Evolutionary conservation across 1,140 invertebrate species (phyloP).

Genomic region (Lycorma delicatula): DNA sequence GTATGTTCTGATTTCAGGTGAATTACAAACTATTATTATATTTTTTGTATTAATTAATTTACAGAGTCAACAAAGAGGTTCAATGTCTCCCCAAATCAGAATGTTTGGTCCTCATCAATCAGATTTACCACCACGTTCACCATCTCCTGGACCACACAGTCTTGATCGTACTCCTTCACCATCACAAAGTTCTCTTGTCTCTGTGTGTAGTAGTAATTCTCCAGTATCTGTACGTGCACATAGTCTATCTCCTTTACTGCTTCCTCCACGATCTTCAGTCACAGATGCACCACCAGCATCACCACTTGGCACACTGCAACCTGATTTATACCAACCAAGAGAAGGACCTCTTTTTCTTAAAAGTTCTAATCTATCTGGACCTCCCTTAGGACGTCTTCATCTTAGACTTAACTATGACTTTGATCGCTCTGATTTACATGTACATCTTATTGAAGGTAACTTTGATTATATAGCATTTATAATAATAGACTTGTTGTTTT

Average conservation of each 20-base stretch:
- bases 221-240: conserved; percentile 36
- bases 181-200: conserved; percentile 48
- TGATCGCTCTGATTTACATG: conserved; percentile 75
- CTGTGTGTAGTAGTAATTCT: conserved; percentile 34
- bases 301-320: conserved; percentile 73
- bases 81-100: conserved; percentile 66
- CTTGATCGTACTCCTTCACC: conserved; percentile 34
- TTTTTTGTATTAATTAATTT: too few relatives aligned
- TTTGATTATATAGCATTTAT: too few relatives aligned
- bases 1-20: too few relatives aligned
- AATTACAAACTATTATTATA: too few relatives aligned
- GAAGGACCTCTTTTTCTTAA: conserved; percentile 64
- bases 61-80: conserved; percentile 50
- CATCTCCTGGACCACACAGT: conserved; percentile 46
- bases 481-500: too few relatives aligned
- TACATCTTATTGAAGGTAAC: conserved; percentile 81
- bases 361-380: conserved; percentile 43
- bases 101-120: conserved; percentile 65
- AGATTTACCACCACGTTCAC: conserved; percentile 45
- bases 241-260: conserved; percentile 61
- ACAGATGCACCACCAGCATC: conserved; percentile 47
- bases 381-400: conserved; percentile 67
- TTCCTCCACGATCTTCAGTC: conserved; percentile 39
- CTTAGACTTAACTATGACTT: conserved; percentile 83
- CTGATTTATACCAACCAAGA: conserved; percentile 68